These are phyloP conservation scores for Nomada ferruginata DNA, from an alignment of 2,888 invertebrate genomes.

Conservation along the genomic window DNA sequence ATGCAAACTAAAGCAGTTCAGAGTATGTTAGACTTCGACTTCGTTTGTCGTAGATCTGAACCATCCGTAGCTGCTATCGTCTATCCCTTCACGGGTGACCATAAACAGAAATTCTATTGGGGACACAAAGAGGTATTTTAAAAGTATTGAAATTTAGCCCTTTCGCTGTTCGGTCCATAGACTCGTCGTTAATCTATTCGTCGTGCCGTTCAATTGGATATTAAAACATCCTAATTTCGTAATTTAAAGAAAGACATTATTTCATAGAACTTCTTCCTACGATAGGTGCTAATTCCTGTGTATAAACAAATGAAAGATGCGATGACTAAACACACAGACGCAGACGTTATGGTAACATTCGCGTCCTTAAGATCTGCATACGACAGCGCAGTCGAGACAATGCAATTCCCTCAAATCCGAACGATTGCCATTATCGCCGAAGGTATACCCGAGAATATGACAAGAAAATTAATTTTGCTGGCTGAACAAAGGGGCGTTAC, in stretches of 20 bases:
- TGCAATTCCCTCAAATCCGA: constrained; percentile 96
- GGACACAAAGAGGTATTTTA: constrained; percentile 95
- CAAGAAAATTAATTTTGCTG: constrained; percentile 94
- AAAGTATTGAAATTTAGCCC: background rate
- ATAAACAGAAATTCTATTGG: constrained; percentile 99
- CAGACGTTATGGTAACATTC: constrained; percentile 98
- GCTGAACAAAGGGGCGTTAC: constrained; percentile 94
- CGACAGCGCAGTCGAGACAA: constrained; percentile 97
- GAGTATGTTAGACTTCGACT: constrained; percentile 98
- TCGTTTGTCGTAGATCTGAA: constrained; percentile 94
- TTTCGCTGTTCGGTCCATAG: too few species aligned
- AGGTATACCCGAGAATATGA: constrained; percentile 99
- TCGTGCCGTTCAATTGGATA: too few species aligned
- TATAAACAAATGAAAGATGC: constrained; percentile 99
- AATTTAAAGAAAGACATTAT: background rate
- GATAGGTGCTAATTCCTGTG: constrained; percentile 87
- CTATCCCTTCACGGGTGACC: constrained; percentile 99
- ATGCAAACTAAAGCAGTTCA: constrained; percentile 99
- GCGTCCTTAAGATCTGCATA: constrained; percentile 99
- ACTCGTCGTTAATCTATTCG: too few species aligned
- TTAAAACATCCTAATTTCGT: too few species aligned
- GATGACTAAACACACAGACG: constrained; percentile 97
- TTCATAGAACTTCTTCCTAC: background rate
- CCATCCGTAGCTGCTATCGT: constrained; percentile 98
- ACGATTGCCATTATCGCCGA: constrained; percentile 99